phyloP scores from a whole-genome alignment of 2,888 invertebrate species.

The Dolichomitus sp. region DNA sequence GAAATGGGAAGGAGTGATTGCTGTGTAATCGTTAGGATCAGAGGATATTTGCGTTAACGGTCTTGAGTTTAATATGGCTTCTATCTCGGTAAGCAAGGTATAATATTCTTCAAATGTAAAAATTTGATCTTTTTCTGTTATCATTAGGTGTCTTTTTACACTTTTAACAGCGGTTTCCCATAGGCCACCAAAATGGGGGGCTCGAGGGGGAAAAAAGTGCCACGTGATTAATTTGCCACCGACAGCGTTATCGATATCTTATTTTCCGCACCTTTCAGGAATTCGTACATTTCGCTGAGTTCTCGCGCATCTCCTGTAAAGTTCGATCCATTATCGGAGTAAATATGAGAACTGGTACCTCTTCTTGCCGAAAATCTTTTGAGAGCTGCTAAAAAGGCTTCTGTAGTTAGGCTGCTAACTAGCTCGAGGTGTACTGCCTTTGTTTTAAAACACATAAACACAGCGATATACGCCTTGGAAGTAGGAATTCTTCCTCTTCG shows the following conservation, averaged over 20 bases:
- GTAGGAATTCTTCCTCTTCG: constrained; percentile 63
- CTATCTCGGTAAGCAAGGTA: constrained; percentile 67
- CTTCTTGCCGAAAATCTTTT: too few relatives aligned
- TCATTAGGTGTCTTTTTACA: too few relatives aligned
- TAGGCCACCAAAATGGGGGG: too few relatives aligned
- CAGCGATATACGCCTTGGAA: constrained; percentile 35
- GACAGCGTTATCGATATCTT: constrained; percentile 56
- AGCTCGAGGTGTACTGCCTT: constrained; percentile 75
- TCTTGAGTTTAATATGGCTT: constrained; percentile 66
- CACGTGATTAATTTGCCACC: too few relatives aligned
- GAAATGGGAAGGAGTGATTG: constrained; percentile 76
- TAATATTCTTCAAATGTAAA: too few relatives aligned
- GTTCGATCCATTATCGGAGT: constrained; percentile 46
- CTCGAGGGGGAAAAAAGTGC: too few relatives aligned
- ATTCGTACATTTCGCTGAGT: constrained; percentile 19
- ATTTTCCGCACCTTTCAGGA: not conserved
- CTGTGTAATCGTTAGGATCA: constrained; percentile 61
- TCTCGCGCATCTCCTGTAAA: constrained; percentile 59
- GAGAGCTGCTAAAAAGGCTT: too few relatives aligned
- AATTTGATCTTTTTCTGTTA: too few relatives aligned
- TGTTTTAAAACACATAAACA: constrained; percentile 37
- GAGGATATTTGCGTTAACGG: constrained; percentile 61
- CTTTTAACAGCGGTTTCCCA: too few relatives aligned
- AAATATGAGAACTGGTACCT: too few relatives aligned
- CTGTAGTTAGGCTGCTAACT: constrained; percentile 41